Conservation (phyloP, 2,888 invertebrate genomes). For the Drosophila multiciliata region DNA sequence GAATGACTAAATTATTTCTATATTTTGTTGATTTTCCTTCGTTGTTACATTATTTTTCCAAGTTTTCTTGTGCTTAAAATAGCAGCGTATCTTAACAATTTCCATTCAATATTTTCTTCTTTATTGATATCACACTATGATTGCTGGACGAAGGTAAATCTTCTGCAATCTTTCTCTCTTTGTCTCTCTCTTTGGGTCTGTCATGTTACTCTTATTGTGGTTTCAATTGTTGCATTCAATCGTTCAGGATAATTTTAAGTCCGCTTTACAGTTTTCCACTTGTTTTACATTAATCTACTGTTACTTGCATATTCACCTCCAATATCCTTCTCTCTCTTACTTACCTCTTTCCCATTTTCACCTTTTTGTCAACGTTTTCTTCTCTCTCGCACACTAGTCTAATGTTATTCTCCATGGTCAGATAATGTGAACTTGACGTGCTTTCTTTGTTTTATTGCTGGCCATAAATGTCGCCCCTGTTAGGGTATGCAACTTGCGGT, state of each 20-base stretch:
- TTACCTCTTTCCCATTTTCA: no score
- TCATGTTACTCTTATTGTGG: neutral
- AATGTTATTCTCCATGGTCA: neutral
- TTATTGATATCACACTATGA: neutral
- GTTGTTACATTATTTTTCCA: neutral
- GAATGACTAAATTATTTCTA: neutral
- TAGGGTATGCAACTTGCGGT: slow-evolving; percentile 33
- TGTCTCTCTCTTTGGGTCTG: neutral
- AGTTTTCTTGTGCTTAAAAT: neutral
- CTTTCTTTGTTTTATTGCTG: neutral
- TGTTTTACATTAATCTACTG: neutral
- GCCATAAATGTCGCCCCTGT: neutral
- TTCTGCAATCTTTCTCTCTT: neutral
- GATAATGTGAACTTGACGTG: neutral
- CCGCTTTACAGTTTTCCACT: neutral
- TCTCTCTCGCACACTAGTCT: neutral
- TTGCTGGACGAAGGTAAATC: no score
- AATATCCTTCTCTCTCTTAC: neutral
- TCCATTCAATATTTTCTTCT: neutral
- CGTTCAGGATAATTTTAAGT: neutral
- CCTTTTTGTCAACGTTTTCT: neutral
- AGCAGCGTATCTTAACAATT: neutral
- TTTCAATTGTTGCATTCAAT: neutral
- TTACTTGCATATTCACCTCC: neutral
- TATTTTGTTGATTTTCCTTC: neutral